Percentiles rank a stretch among this genome's conserved stretches.
These are phyloP conservation scores for Lota lota DNA, from an alignment of 2,113 vertebrate genomes.

Conservation along the genomic window DNA sequence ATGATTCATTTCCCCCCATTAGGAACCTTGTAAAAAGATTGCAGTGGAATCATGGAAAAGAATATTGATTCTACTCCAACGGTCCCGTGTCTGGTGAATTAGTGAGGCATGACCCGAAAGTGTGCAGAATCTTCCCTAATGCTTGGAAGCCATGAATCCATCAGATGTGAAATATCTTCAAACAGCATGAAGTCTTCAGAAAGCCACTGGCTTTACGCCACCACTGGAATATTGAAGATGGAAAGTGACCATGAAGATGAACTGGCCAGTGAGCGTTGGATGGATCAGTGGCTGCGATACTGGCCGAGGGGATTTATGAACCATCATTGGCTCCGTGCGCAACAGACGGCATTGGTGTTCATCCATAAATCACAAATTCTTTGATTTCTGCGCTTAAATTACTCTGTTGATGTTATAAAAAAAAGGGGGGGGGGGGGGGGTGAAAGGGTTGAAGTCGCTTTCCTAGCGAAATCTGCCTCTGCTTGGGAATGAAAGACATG, in stretches of 20 bases:
- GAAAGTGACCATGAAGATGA: conserved; percentile 3
- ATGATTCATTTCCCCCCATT: background rate
- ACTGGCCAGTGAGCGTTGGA: conserved; percentile 23
- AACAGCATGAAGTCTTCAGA: background rate
- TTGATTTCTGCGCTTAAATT: conserved; percentile 31
- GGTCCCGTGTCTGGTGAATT: conserved; percentile 12
- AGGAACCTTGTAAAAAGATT: background rate
- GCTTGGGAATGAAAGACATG: background rate
- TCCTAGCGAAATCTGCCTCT: too few relatives aligned
- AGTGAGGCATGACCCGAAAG: background rate
- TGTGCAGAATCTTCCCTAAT: conserved; percentile 21
- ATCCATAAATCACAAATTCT: conserved; percentile 42
- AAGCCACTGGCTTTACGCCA: conserved; percentile 19
- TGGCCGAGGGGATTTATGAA: conserved; percentile 27
- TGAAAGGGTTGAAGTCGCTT: too few relatives aligned
- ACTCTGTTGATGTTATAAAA: background rate
- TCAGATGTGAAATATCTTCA: conserved; percentile 28
- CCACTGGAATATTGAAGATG: conserved; percentile 16
- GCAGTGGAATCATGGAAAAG: conserved; percentile 9
- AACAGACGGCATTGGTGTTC: conserved; percentile 16
- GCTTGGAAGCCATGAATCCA: conserved; percentile 17
- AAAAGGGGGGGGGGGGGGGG: too few relatives aligned
- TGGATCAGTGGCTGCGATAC: conserved; percentile 33
- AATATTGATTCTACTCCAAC: conserved; percentile 4
- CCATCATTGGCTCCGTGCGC: conserved; percentile 9